These are phyloP conservation scores for Pseudachorutes palmiensis DNA, from an alignment of 1,140 invertebrate genomes.

Conservation along the genomic window DNA sequence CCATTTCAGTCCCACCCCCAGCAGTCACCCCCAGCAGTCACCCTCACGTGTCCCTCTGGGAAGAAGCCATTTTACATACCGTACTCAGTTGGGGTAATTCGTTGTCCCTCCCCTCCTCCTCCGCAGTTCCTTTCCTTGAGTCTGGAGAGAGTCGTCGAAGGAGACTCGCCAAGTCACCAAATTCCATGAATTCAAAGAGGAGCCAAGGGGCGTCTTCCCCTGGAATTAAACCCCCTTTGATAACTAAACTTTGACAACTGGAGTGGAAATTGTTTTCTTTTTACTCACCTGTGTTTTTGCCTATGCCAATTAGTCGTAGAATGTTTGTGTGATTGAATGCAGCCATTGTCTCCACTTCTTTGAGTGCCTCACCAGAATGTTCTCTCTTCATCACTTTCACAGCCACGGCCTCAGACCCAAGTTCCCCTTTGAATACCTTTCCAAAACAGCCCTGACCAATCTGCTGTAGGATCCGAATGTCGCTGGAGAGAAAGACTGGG, in stretches of 20 bases:
- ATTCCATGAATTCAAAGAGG: conserved; percentile 87
- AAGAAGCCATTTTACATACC: too few species aligned
- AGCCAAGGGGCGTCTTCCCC: conserved; percentile 71
- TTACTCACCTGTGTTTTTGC: conserved; percentile 16
- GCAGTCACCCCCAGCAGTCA: too few species aligned
- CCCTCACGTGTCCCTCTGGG: too few species aligned
- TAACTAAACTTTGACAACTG: not conserved
- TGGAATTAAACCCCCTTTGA: conserved; percentile 40
- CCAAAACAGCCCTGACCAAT: conserved; percentile 86
- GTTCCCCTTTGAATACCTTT: conserved; percentile 79
- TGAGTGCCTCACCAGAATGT: conserved; percentile 71
- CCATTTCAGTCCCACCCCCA: too few species aligned
- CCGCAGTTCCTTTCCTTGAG: not conserved
- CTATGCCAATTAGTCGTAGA: conserved; percentile 53
- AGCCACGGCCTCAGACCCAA: conserved; percentile 52
- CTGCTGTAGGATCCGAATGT: conserved; percentile 60
- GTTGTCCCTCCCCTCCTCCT: not conserved
- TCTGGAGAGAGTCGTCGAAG: conserved; percentile 54
- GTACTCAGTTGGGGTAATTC: not conserved
- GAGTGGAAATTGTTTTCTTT: not conserved
- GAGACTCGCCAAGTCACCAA: conserved; percentile 77
- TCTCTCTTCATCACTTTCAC: conserved; percentile 81
- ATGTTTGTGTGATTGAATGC: conserved; percentile 80
- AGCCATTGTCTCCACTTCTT: conserved; percentile 85
- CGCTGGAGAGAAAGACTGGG: conserved; percentile 53